These are phyloP conservation scores for Parochlus steinenii DNA, from an alignment of 2,888 invertebrate species.

Conservation along the genomic window DNA sequence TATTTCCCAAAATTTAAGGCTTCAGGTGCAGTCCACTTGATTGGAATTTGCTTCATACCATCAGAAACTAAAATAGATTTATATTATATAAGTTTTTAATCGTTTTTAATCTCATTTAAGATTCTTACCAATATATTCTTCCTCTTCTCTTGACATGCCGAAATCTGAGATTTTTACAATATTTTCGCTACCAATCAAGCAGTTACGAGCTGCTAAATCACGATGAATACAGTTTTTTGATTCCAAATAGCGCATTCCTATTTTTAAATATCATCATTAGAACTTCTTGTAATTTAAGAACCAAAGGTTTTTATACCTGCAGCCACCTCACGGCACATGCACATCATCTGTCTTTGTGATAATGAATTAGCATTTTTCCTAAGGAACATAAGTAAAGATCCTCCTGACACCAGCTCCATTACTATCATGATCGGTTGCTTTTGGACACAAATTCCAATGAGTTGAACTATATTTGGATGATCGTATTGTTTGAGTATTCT, in stretches of 20 bases:
- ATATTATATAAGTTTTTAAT: slow-evolving; percentile 3
- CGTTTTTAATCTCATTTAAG: neutral
- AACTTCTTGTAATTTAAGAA: neutral
- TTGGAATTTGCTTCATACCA: slow-evolving; percentile 96
- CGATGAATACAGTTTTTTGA: slow-evolving; percentile 92
- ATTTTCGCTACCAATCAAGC: slow-evolving; percentile 56
- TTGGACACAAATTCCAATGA: slow-evolving; percentile 95
- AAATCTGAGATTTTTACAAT: slow-evolving; percentile 94
- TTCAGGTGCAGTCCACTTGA: slow-evolving; percentile 97
- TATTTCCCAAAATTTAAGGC: slow-evolving; percentile 94
- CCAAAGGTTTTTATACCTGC: slow-evolving; percentile 40
- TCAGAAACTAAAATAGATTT: slow-evolving; percentile 51
- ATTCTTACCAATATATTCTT: slow-evolving; percentile 60
- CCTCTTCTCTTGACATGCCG: slow-evolving; percentile 94
- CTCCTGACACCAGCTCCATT: slow-evolving; percentile 92
- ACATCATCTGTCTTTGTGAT: slow-evolving; percentile 49
- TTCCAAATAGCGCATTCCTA: slow-evolving; percentile 80
- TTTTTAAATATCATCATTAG: neutral
- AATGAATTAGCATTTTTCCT: slow-evolving; percentile 57
- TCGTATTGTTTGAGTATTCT: slow-evolving; percentile 91
- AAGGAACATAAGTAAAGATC: slow-evolving; percentile 76
- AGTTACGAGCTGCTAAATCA: slow-evolving; percentile 89
- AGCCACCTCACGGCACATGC: slow-evolving; percentile 88
- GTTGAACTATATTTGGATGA: slow-evolving; percentile 88
- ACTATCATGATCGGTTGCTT: slow-evolving; percentile 98